These are phyloP conservation scores for Tipula lateralis DNA, from an alignment of 2,888 invertebrate genomes.

Conservation along the genomic window DNA sequence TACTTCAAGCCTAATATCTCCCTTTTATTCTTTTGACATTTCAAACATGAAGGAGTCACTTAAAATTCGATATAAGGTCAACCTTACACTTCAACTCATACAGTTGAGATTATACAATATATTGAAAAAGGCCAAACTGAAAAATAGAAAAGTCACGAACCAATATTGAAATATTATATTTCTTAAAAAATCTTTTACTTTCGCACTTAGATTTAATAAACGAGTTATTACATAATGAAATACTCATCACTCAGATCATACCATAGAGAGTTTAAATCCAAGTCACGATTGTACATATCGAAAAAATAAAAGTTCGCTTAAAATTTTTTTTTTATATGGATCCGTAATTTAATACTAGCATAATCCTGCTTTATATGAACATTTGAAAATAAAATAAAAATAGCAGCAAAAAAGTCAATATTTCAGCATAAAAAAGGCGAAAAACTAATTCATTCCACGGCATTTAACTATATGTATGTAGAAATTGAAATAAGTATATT, in stretches of 20 bases:
- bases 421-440: background rate
- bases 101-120: too few relatives aligned
- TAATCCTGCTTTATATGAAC: slow-evolving; percentile 7
- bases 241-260: background rate
- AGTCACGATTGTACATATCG: background rate
- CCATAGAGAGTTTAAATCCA: background rate
- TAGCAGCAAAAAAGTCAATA: background rate
- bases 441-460: slow-evolving; percentile 26
- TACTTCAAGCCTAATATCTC: too few relatives aligned
- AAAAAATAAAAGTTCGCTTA: background rate
- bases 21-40: too few relatives aligned
- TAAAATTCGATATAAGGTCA: too few relatives aligned
- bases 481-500: slow-evolving; percentile 25
- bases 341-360: background rate
- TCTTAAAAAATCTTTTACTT: too few relatives aligned
- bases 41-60: too few relatives aligned
- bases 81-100: too few relatives aligned
- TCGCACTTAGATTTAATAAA: background rate
- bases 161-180: too few relatives aligned
- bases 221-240: background rate
- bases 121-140: too few relatives aligned
- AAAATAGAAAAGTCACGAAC: too few relatives aligned
- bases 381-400: background rate
- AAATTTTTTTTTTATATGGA: background rate
- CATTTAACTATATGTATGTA: slow-evolving; percentile 25